Base-by-base conservation (phyloP, 2,888 invertebrate species). In the Tanypteryx hageni region DNA sequence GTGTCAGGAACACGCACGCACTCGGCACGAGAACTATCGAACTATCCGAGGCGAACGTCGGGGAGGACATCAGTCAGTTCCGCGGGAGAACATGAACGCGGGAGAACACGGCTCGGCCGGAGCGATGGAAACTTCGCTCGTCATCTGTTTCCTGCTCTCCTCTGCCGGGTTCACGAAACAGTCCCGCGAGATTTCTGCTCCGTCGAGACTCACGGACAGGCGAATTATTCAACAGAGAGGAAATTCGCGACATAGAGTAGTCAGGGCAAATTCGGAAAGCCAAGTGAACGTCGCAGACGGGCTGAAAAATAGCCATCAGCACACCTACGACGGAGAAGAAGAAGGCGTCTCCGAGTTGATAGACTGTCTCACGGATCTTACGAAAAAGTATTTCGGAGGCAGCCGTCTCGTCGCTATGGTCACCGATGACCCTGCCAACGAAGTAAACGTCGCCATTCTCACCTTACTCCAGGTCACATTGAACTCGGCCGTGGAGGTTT, bases 101-200 rank as follows among this genome's bases (percentile, higher is more conserved):
- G 27, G 22, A 16, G 64, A n/a, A 16, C n/a, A n/a, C 16, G 64
- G n/a, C 13, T 18, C 68, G 68, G 18, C 76, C 27, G 22, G 76
- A 22, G 76, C 76, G 22, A 76, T 76, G 76, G 76, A 76, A 27
- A 76, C 22, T 76, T 76, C 76, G 76, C 27, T 76, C 76, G 27
- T 76, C 76, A 76, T 76, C 76, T 76, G 76, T 76, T 76, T 76
- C 76, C 76, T 76, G 22, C 27, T 76, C 76, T 13, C 27, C n/a
- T 9, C 76, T 22, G 27, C 76, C 22, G 76, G 76, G 76, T 27
- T 76, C 76, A 27, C 27, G 76, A 76, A 76, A 27, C 76, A 76
- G 76, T 76, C 76, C 76, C 76, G 4, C 8, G 76, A 76, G 76
- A 76, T 22, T 22, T 76, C 13, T 76, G 76, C 76, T 27, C 22